Evolutionary conservation across 2,888 invertebrate species (phyloP), one percentile per base, ranked within the genome.

Genomic region (Scaptodrosophila latifasciaeformis): DNA sequence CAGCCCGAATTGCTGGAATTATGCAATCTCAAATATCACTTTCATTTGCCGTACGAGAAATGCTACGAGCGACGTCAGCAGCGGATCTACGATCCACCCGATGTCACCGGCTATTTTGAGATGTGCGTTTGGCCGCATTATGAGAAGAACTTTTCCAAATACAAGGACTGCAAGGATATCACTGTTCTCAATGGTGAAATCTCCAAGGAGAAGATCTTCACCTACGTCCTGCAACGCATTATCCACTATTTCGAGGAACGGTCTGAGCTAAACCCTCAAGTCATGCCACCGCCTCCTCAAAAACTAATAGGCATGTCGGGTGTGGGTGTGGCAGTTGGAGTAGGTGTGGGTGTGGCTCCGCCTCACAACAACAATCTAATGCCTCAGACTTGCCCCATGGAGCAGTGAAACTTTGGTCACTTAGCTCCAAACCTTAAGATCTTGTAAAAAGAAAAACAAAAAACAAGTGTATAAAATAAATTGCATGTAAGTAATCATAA

Each of bases 101-200:
- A 97, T 59, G 81, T 92, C 1, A 91, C 90, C 0, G 95, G 95
- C 0, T 97, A 97, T 88, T 96, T 96, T 87, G 95, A 96, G 39
- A 86, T 87, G 65, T 91, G 93, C 81, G 95, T 93, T n/a, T 97
- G 97, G 96, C 96, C 96, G 7, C 69, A n/a, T 91, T 94, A 96
- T 82, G 76, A 90, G 53, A 87, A 86, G 69, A 89, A 92, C 70
- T 85, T 88, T 31, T 67, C 84, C 17, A 88, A 89, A 71, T 84
- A 84, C 49, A 78, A 84, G 2, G 82, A 84, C 2, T 77, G 83
- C 29, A 82, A 84, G 50, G 86, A 86, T 47, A 77, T 87, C 2
- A 81, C 80, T 5, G 75, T 84, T 42, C 67, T 87, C 2, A 86
- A 87, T 65, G 85, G 85, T 1, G 86, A 87, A 56, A 68, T 83